Base-by-base conservation (phyloP, 2,113 vertebrate genomes). In the Calyptomena viridis region DNA sequence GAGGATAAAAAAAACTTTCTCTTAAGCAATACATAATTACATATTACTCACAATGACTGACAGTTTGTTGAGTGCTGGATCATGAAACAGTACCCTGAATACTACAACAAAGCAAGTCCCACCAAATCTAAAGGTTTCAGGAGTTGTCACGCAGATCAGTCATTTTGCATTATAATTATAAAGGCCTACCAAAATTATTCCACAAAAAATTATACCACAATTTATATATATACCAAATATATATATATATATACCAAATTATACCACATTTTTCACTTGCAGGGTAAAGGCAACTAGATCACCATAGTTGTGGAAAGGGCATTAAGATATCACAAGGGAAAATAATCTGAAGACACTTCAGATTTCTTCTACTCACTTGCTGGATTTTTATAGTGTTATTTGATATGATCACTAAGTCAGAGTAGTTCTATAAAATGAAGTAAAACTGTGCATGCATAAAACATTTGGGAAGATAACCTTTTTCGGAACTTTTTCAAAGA, bases 21-120 rank as follows among this genome's bases (percentile, higher is more conserved):
- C 78, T 91, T 78, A 88, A 94, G 46, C 40, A 87, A 69, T 62
- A 44, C 20, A 39, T 89, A 94, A 95, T 97, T 97, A 94, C 88
- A 82, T 88, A 63, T 88, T 95, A 13, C 46, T 96, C 50, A 91
- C 17, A 82, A 60, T 91, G 96, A 96, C 33, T 96, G 96, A 93
- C 17, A 3, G 72, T 85, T 92, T 91, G 46, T 86, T 95, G 90
- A 95, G 46, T 55, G 18, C 23, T 78, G 50, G 20, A 90, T 92
- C 59, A 63, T 90, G 52, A 95, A 96, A 80, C 14, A 92, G 27
- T 75, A 86, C 50, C 62, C 69, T 75, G 93, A 95, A 82, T 95
- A 94, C 66, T 89, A 49, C 72, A 93, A 92, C 63, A 93, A 56
- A 90, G 19, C 12, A 84, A 93, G 78, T 88, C 55, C 39, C 35